Evolutionary conservation across 2,888 invertebrate genomes (phyloP), one percentile per base, ranked within the genome.

Genomic region (Euspilapteryx auroguttella): DNA sequence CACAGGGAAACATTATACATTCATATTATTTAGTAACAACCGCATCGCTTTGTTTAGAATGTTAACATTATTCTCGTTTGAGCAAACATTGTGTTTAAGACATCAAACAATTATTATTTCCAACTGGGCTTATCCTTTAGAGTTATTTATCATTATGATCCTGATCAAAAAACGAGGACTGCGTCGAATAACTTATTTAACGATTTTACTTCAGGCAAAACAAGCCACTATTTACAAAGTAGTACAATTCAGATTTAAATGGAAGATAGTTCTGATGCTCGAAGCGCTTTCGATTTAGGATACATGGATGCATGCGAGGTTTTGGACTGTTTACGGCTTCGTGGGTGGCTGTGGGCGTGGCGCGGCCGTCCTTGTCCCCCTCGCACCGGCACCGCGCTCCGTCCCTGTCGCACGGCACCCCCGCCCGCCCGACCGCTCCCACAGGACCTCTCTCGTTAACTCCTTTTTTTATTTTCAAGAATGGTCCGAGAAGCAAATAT

Each of bases 331-430:
- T 75, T 69, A 73, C 56, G 66, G 55, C 75, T 61, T 65, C 75
- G 73, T 75, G 75, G 73, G 75, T 75, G 75, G 75, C 57, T 68
- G 55, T 66, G 65, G 73, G 75, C 73, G 75, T 63, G 71, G 66
- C 68, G 47, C 42, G 34, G 35, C 40, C 44, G 38, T 37, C 8
- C 17, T 17, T 8, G 17, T 64, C 64, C 45, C 45, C 37, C 39
- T 69, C 50, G 20, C 35, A 36, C 55, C 25, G 29, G 22, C 21
- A 24, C 27, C 37, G 38, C 27, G 33, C 38, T 53, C 55, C 49
- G 21, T 44, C 47, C 38, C 34, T 64, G 51, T 61, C 68, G 44
- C 28, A 15, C 22, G 23, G 25, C 12, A 9, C 4, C 12, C 3
- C 4, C 21, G 4, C 21, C 11, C 43, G 34, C 25, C 34, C 49